phyloP scores from a whole-genome alignment of 2,888 invertebrate genomes.

The Diarsia brunnea region DNA sequence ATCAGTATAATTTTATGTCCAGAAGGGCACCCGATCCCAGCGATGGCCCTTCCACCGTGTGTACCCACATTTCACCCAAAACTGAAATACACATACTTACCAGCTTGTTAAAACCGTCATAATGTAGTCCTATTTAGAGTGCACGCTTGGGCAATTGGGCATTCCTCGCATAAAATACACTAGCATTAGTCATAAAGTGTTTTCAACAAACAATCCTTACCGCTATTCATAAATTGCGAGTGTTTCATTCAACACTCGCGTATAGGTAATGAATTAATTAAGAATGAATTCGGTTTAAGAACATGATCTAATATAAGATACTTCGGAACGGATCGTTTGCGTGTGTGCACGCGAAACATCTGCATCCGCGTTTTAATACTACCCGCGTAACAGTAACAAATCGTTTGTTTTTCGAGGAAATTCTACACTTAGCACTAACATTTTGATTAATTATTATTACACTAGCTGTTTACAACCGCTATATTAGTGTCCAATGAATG shows the following conservation, averaged over 20 bases:
- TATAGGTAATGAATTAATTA: slow-evolving; percentile 41
- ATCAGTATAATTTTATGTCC: too few species aligned
- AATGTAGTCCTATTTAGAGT: not conserved
- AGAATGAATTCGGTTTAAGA: slow-evolving; percentile 55
- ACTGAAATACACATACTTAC: not conserved
- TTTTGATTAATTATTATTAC: slow-evolving; percentile 53
- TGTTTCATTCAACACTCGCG: slow-evolving; percentile 42
- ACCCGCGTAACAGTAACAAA: slow-evolving; percentile 72
- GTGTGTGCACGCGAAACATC: slow-evolving; percentile 49
- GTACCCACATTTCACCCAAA: not conserved
- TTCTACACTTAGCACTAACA: slow-evolving; percentile 46
- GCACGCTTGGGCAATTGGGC: slow-evolving; percentile 1
- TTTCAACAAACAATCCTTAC: slow-evolving; percentile 12
- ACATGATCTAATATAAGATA: slow-evolving; percentile 58
- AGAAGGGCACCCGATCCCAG: too few species aligned
- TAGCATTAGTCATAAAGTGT: slow-evolving; percentile 16
- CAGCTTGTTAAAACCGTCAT: not conserved
- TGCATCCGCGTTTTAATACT: slow-evolving; percentile 76
- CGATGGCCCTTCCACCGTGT: too few species aligned
- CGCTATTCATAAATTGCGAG: slow-evolving; percentile 17
- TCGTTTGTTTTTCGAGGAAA: slow-evolving; percentile 74
- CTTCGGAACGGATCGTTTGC: slow-evolving; percentile 52
- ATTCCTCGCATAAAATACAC: slow-evolving; percentile 10
- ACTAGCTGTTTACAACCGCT: slow-evolving; percentile 28
- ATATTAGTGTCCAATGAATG: slow-evolving; percentile 33